phyloP scores from a whole-genome alignment of 1,140 invertebrate species.

The Mylabris phalerata region DNA sequence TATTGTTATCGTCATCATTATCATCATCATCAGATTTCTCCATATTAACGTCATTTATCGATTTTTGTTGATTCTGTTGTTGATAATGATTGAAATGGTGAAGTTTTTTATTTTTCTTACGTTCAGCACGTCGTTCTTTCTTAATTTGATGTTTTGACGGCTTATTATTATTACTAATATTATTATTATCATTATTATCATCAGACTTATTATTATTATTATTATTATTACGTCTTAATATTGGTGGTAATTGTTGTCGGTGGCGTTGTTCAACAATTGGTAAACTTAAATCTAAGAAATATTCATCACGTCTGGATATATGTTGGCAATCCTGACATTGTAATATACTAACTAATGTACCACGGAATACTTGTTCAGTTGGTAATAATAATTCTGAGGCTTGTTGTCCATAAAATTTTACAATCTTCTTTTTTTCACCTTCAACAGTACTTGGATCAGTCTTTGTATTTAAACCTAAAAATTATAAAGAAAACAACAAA shows the following conservation, averaged over 20 bases:
- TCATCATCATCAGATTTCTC: slow-evolving; percentile 23
- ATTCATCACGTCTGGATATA: slow-evolving; percentile 79
- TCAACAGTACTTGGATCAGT: slow-evolving; percentile 66
- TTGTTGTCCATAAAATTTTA: slow-evolving; percentile 76
- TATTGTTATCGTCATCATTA: slow-evolving; percentile 54
- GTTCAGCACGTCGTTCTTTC: slow-evolving; percentile 58
- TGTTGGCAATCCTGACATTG: slow-evolving; percentile 84
- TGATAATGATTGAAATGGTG: not conserved
- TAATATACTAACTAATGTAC: slow-evolving; percentile 81
- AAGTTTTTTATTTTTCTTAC: slow-evolving; percentile 46
- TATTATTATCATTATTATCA: slow-evolving; percentile 47
- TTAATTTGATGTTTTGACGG: slow-evolving; percentile 62
- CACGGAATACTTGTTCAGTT: slow-evolving; percentile 81
- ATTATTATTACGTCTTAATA: slow-evolving; percentile 41
- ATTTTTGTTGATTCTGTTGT: not conserved
- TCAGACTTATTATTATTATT: slow-evolving; percentile 48
- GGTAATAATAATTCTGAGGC: slow-evolving; percentile 72
- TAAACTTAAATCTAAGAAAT: slow-evolving; percentile 87
- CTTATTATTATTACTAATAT: too few species aligned
- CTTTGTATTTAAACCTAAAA: slow-evolving; percentile 38
- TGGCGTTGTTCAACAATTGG: slow-evolving; percentile 65
- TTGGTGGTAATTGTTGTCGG: slow-evolving; percentile 50
- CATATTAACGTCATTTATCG: slow-evolving; percentile 27
- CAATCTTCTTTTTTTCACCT: slow-evolving; percentile 63
- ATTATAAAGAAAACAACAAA: slow-evolving; percentile 1